These are phyloP conservation scores for Drosophila fungiperda DNA, from an alignment of 2,888 invertebrate species.

Conservation along the genomic window DNA sequence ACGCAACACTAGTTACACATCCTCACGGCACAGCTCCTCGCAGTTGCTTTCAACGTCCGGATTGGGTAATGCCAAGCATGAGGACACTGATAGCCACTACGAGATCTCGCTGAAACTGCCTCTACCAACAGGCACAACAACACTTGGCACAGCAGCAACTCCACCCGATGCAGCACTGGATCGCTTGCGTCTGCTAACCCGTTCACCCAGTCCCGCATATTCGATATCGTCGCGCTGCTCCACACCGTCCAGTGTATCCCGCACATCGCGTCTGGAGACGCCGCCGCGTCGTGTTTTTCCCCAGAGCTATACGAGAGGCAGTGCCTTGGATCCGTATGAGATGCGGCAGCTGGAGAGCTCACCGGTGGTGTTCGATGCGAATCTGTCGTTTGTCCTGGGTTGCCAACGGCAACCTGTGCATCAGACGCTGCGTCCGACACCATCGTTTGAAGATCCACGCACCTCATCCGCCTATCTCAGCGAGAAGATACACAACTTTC, in stretches of 20 bases:
- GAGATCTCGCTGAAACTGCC: slow-evolving; percentile 74
- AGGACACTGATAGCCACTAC: slow-evolving; percentile 61
- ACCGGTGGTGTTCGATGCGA: slow-evolving; percentile 93
- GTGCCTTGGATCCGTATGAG: slow-evolving; percentile 87
- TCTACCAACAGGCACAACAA: slow-evolving; percentile 51
- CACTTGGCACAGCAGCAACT: slow-evolving; percentile 22
- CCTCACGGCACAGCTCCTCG: slow-evolving; percentile 48
- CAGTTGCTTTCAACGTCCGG: slow-evolving; percentile 61
- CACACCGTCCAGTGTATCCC: slow-evolving; percentile 60
- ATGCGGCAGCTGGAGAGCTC: slow-evolving; percentile 89
- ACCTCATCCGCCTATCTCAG: slow-evolving; percentile 92
- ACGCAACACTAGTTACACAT: slow-evolving; percentile 35
- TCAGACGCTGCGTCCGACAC: slow-evolving; percentile 89
- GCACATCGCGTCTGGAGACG: slow-evolving; percentile 72
- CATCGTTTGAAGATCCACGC: slow-evolving; percentile 91
- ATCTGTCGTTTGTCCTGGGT: slow-evolving; percentile 91
- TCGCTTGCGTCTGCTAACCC: slow-evolving; percentile 76
- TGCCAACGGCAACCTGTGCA: slow-evolving; percentile 89
- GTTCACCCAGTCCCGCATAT: slow-evolving; percentile 87
- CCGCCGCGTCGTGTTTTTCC: slow-evolving; percentile 89
- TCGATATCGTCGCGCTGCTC: slow-evolving; percentile 78
- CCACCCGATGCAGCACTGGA: slow-evolving; percentile 55
- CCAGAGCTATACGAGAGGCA: slow-evolving; percentile 86
- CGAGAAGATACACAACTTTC: slow-evolving; percentile 91
- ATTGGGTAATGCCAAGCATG: slow-evolving; percentile 50